phyloP scores from a whole-genome alignment of 2,797 vertebrate species.

The Valencia hispanica region DNA sequence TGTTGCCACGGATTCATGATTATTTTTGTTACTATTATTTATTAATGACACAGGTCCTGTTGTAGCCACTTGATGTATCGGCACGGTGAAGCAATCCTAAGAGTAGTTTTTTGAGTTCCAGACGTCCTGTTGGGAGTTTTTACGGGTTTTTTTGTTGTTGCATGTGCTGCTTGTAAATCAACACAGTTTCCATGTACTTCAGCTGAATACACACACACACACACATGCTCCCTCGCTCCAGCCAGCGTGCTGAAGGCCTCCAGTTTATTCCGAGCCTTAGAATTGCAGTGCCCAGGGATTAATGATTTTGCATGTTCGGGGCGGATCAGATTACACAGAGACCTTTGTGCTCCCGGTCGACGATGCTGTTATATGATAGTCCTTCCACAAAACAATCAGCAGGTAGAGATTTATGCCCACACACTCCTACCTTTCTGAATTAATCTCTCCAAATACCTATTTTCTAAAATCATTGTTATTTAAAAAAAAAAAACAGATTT shows the following conservation, averaged over 20 bases:
- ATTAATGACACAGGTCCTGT: constrained; percentile 43
- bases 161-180: constrained; percentile 67
- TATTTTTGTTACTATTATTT: constrained; percentile 34
- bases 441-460: constrained; percentile 4
- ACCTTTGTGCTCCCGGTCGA: constrained; percentile 92
- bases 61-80: constrained; percentile 43
- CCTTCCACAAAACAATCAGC: constrained; percentile 75
- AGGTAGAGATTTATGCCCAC: constrained; percentile 66
- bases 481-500: too few species aligned
- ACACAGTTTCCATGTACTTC: constrained; percentile 46
- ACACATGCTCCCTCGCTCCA: constrained; percentile 15
- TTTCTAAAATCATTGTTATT: too few species aligned
- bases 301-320: constrained; percentile 88
- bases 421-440: constrained; percentile 32
- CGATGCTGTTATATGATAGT: constrained; percentile 81
- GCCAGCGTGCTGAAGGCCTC: constrained; percentile 62
- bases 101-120: constrained; percentile 42
- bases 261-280: constrained; percentile 68
- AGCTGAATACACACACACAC: constrained; percentile 28
- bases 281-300: constrained; percentile 82
- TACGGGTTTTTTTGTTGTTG: constrained; percentile 48
- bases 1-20: constrained; percentile 47
- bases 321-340: constrained; percentile 87
- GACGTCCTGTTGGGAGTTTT: constrained; percentile 49
- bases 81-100: constrained; percentile 44